These are phyloP conservation scores for Zaprionus inermis DNA, from an alignment of 1,140 invertebrate species.

Conservation along the genomic window DNA sequence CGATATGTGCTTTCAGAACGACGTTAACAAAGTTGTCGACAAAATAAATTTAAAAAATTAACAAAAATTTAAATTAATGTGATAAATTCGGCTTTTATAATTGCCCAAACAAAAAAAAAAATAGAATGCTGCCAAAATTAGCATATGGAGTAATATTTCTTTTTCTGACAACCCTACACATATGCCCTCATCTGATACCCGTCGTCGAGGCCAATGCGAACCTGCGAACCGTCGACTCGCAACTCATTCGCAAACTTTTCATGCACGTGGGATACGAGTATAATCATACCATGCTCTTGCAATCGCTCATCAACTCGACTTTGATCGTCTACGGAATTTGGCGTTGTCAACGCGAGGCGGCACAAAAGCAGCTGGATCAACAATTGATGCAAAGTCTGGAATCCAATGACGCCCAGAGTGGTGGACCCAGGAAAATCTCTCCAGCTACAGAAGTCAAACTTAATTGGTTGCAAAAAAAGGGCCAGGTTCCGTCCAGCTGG, in stretches of 20 bases:
- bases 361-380: background rate
- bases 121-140: conserved; percentile 44
- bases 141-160: conserved; percentile 30
- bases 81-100: background rate
- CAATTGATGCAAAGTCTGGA: too few relatives aligned
- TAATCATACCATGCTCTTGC: conserved; percentile 38
- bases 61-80: background rate
- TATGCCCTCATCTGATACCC: conserved; percentile 47
- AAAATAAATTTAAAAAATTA: background rate
- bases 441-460: conserved; percentile 44
- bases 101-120: background rate
- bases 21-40: background rate
- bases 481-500: background rate
- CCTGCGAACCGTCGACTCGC: conserved; percentile 32
- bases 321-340: conserved; percentile 44
- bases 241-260: conserved; percentile 35
- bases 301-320: conserved; percentile 41
- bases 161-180: conserved; percentile 40
- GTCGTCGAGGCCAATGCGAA: conserved; percentile 46
- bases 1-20: conserved; percentile 3
- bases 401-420: background rate
- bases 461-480: conserved; percentile 35
- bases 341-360: conserved; percentile 32
- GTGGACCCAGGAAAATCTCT: background rate
- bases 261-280: conserved; percentile 57